These are phyloP conservation scores for Augochlora pura DNA, from an alignment of 1,140 invertebrate species.

Conservation along the genomic window DNA sequence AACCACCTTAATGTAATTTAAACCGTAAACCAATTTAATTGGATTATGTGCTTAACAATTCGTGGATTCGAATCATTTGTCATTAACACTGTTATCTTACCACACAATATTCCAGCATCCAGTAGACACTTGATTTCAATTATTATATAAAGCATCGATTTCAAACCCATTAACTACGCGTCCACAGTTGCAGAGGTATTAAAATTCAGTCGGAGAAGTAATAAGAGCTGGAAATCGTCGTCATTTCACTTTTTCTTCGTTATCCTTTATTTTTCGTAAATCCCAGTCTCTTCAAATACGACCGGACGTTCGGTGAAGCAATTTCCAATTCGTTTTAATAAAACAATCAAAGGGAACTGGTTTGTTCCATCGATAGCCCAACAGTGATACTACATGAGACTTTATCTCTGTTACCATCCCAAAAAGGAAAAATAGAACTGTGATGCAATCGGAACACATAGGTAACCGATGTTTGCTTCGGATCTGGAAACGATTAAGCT, in stretches of 20 bases:
- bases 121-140: neutral
- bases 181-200: neutral
- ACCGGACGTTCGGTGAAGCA: neutral
- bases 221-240: neutral
- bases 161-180: neutral
- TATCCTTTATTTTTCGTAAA: neutral
- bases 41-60: too few relatives aligned
- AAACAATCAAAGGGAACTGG: slow-evolving; percentile 8
- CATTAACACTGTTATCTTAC: neutral
- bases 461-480: too few relatives aligned
- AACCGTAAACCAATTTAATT: too few relatives aligned
- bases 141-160: neutral
- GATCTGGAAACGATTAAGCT: too few relatives aligned
- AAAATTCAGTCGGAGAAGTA: neutral
- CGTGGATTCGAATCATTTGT: neutral
- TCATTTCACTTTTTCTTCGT: neutral
- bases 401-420: too few relatives aligned
- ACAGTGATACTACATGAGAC: too few relatives aligned
- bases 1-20: too few relatives aligned
- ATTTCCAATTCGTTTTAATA: slow-evolving; percentile 5
- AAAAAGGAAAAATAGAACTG: too few relatives aligned
- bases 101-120: neutral
- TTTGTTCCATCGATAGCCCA: neutral
- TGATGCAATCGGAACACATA: too few relatives aligned
- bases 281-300: neutral